A percentile compares a stretch with the other conserved stretches of the same genome.
phyloP scores from a whole-genome alignment of 2,797 vertebrate species.

The Labeo calbasu region DNA sequence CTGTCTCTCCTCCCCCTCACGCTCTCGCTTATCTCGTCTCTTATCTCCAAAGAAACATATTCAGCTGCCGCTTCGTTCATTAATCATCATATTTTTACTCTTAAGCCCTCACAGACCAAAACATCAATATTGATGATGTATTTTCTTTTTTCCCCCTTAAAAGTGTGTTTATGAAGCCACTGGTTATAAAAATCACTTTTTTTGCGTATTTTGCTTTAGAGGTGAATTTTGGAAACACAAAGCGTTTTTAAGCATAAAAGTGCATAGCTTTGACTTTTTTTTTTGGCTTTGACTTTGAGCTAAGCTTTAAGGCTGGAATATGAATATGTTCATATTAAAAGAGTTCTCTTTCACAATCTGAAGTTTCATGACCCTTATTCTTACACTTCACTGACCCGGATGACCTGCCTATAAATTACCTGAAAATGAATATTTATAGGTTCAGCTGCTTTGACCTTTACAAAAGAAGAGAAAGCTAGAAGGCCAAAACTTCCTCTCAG shows the following conservation, averaged over 20 bases:
- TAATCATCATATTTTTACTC: slow-evolving; percentile 44
- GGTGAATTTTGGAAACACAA: neutral
- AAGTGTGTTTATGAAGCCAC: slow-evolving; percentile 21
- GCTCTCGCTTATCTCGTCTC: slow-evolving; percentile 22
- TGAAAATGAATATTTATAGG: slow-evolving; percentile 20
- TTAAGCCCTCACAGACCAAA: slow-evolving; percentile 14
- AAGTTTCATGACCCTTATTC: slow-evolving; percentile 8
- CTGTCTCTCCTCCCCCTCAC: neutral
- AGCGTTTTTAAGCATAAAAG: neutral
- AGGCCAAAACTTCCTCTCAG: no score
- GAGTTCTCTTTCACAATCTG: neutral
- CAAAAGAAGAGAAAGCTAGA: neutral
- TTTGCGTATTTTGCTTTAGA: neutral
- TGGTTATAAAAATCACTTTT: neutral
- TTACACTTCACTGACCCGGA: neutral
- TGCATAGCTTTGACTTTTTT: neutral
- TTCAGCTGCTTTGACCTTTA: neutral
- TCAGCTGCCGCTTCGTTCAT: slow-evolving; percentile 37
- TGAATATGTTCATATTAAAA: neutral
- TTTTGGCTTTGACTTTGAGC: neutral
- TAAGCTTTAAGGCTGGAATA: neutral
- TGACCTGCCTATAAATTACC: neutral
- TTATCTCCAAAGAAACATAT: slow-evolving; percentile 56
- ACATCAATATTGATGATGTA: slow-evolving; percentile 17
- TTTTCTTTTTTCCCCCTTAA: slow-evolving; percentile 6